A percentile compares a stretch with the other conserved stretches of the same genome.
Evolutionary conservation across 2,113 vertebrate species (phyloP).

Genomic region (Isichthys henryi): DNA sequence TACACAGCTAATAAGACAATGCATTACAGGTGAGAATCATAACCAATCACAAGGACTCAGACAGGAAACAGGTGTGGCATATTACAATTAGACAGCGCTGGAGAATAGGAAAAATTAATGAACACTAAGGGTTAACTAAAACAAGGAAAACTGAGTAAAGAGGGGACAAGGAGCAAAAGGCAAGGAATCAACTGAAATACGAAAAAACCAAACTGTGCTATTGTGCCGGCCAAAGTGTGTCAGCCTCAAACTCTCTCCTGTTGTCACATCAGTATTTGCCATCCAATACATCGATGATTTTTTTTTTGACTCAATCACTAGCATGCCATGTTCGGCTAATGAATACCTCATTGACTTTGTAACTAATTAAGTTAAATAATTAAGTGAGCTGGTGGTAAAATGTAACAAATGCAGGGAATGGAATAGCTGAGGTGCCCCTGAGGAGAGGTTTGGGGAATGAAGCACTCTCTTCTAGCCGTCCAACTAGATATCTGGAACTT

Average conservation of each 20-base stretch:
- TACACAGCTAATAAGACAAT: too few species aligned
- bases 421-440: neutral
- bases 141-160: too few species aligned
- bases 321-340: neutral
- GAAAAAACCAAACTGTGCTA: neutral
- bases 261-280: neutral
- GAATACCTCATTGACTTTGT: neutral
- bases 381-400: neutral
- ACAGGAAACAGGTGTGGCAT: too few species aligned
- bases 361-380: neutral
- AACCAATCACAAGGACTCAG: too few species aligned
- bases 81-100: too few species aligned
- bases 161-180: too few species aligned
- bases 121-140: too few species aligned
- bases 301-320: neutral
- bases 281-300: neutral
- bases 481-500: neutral
- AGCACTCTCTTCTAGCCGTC: neutral
- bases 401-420: neutral
- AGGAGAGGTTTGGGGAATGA: neutral
- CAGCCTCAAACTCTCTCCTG: neutral
- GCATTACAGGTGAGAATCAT: too few species aligned
- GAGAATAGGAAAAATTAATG: too few species aligned
- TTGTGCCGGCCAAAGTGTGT: neutral
- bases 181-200: too few species aligned